Evolutionary conservation across 92 coral and sea anemone genomes (phyloP), one percentile per base, ranked within the genome.

Genomic region (Porites lobata): DNA sequence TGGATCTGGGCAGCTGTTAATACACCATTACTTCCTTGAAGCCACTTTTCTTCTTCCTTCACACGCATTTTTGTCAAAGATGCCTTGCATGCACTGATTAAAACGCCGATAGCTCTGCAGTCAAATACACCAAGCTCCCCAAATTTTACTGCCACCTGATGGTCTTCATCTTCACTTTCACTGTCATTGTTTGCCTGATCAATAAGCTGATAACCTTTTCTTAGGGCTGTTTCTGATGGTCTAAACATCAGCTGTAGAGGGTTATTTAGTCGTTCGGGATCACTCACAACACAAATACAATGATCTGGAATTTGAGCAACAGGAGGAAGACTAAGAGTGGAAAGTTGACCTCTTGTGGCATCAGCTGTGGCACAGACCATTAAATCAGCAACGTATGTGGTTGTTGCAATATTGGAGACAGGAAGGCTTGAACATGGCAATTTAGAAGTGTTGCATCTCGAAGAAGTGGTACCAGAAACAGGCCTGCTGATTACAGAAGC

Each of bases 81-180:
- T 14, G 87, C 90, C 47, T 54, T 71, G 26, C 11, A 66, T 21
- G 90, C 90, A 10, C 54, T 80, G 43, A 50, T 86, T 90, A 86
- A 90, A 64, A 90, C 73, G 9, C 82, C 90, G 24, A 85, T 32
- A 13, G 91, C 72, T n/a, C 63, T 56, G 53, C 65, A 32, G 77
- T 77, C 76, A 74, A 91, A 85, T 13, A 76, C 78, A 32, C 94
- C 94, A 50, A 86, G 84, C 51, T 72, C 72, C 57, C 88, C 94
- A 61, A 86, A 64, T 50, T 75, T 78, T 26, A 91, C 81, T 21
- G 84, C 94, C 10, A 82, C 69, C 3, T 86, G 87, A 43, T 63
- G 77, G 6, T 80, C 83, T 24, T 85, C 77, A 14, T 78, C 82
- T 79, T 75, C 85, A 72, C 56, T 52, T 21, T 21, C 22, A 52